phyloP scores from a whole-genome alignment of 2,797 vertebrate species.

The Sparus aurata region DNA sequence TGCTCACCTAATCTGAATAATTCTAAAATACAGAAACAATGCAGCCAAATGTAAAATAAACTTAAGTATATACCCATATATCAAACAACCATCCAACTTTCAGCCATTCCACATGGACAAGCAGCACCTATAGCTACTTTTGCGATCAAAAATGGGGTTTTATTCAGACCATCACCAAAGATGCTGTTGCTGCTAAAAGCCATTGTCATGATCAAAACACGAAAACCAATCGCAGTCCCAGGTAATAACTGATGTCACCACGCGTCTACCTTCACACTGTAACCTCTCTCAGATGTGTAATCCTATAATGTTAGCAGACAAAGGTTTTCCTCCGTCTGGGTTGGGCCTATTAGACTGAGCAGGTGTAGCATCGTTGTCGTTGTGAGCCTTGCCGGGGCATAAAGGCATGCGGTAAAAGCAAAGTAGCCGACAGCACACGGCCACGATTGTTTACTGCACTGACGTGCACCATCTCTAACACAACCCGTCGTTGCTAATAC shows the following conservation, averaged over 20 bases:
- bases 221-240: conserved; percentile 5
- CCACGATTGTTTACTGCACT: conserved; percentile 11
- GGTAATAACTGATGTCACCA: conserved; percentile 29
- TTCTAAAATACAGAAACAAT: conserved; percentile 20
- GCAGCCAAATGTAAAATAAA: neutral
- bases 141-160: conserved; percentile 38
- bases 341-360: conserved; percentile 60
- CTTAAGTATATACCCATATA: neutral
- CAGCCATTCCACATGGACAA: neutral
- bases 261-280: conserved; percentile 36
- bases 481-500: conserved; percentile 18
- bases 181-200: neutral
- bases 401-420: conserved; percentile 22
- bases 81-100: neutral
- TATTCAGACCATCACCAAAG: conserved; percentile 14
- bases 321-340: conserved; percentile 65
- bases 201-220: neutral
- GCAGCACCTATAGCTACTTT: conserved; percentile 13
- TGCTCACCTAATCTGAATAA: neutral
- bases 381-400: conserved; percentile 13
- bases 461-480: conserved; percentile 21
- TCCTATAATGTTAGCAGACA: conserved; percentile 71
- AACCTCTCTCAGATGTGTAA: conserved; percentile 62
- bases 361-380: conserved; percentile 65
- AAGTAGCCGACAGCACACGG: conserved; percentile 15